Evolutionary conservation across 2,113 vertebrate species (phyloP).

Genomic region (Ia io): DNA sequence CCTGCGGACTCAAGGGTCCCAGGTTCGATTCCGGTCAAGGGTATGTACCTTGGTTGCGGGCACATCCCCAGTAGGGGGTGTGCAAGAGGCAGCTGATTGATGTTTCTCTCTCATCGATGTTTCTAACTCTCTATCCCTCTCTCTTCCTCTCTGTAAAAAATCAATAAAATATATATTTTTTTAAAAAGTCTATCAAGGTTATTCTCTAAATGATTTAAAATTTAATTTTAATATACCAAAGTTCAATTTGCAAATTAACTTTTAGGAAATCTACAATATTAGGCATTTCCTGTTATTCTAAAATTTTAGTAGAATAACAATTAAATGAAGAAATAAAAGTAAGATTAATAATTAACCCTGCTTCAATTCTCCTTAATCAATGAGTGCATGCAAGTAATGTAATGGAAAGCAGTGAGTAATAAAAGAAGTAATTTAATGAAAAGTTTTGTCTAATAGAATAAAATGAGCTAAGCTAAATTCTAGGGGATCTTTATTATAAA

Average conservation of each 20-base stretch:
- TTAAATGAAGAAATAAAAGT: constrained; percentile 25
- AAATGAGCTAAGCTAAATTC: constrained; percentile 45
- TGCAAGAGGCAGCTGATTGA: no score
- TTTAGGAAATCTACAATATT: neutral
- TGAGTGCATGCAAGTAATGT: neutral
- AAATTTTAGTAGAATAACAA: constrained; percentile 5
- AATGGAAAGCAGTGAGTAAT: neutral
- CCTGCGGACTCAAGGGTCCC: no score
- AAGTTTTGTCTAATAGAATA: constrained; percentile 26
- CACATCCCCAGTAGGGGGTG: no score
- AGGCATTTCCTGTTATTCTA: constrained; percentile 3
- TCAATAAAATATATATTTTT: no score
- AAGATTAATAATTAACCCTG: neutral
- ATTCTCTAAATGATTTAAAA: constrained; percentile 43
- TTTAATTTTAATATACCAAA: constrained; percentile 13
- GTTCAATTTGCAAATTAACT: constrained; percentile 19
- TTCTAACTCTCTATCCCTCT: no score
- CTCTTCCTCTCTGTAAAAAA: no score
- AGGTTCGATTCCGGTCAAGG: no score
- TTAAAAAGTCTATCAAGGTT: neutral
- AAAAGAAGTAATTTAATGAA: neutral
- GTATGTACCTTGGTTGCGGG: no score
- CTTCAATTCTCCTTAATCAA: neutral
- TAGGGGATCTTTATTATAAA: constrained; percentile 26
- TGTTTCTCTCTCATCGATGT: no score